These are phyloP conservation scores for Gymnocheta viridis DNA, from an alignment of 2,888 invertebrate genomes.

Conservation along the genomic window DNA sequence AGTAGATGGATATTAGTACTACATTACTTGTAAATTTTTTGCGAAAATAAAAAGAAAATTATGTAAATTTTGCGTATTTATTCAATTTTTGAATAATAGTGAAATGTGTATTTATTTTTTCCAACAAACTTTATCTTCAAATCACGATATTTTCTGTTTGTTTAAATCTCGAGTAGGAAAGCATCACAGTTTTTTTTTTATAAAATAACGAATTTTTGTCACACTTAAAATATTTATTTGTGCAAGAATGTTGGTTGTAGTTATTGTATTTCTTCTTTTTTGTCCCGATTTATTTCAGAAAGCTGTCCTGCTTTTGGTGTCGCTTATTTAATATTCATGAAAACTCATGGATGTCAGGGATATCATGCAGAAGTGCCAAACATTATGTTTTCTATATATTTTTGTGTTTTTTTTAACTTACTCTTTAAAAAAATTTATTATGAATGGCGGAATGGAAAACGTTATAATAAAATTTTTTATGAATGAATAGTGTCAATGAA, in stretches of 20 bases:
- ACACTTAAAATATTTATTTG: slow-evolving; percentile 9
- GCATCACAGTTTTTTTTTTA: neutral
- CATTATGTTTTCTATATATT: slow-evolving; percentile 33
- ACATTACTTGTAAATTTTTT: no score
- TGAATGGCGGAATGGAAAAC: neutral
- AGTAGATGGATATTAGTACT: no score
- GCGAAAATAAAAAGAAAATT: no score
- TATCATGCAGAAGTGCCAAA: slow-evolving; percentile 55
- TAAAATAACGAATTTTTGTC: slow-evolving; percentile 12
- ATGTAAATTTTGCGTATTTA: no score
- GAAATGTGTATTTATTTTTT: no score
- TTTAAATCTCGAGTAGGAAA: neutral
- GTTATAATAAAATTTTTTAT: neutral
- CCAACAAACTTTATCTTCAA: no score
- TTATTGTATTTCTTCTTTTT: neutral
- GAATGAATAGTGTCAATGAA: slow-evolving; percentile 49
- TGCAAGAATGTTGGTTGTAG: neutral
- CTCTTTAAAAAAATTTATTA: slow-evolving; percentile 22
- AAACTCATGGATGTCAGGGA: slow-evolving; percentile 55
- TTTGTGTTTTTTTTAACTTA: neutral
- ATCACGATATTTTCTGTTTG: slow-evolving; percentile 1
- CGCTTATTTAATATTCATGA: slow-evolving; percentile 70
- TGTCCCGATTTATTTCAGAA: neutral
- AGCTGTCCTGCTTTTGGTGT: slow-evolving; percentile 55
- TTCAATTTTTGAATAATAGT: no score